phyloP scores from a whole-genome alignment of 2,888 invertebrate species.

The Hermodice carunculata region DNA sequence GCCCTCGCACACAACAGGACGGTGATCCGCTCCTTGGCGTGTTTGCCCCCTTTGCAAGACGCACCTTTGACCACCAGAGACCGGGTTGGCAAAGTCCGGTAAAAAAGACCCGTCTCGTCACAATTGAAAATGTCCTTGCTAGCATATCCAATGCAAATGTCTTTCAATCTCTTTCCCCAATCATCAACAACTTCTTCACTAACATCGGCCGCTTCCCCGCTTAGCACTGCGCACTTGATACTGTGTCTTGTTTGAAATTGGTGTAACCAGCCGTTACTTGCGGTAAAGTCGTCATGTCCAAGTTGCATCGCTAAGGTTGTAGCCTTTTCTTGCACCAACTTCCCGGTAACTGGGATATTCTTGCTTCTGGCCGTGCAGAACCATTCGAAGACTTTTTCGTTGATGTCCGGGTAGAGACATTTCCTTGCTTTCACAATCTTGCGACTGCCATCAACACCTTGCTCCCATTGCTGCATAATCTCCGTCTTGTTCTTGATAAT shows the following conservation, averaged over 20 bases:
- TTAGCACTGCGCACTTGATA: not conserved
- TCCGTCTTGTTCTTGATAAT: too few species aligned
- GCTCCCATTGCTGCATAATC: too few species aligned
- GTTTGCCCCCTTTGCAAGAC: not conserved
- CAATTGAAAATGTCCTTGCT: not conserved
- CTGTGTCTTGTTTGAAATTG: not conserved
- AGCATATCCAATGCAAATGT: not conserved
- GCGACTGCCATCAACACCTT: too few species aligned
- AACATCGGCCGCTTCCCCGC: not conserved
- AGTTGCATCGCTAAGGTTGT: not conserved
- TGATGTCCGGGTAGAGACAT: too few species aligned
- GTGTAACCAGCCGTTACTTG: not conserved
- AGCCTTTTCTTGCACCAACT: not conserved
- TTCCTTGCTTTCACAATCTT: too few species aligned
- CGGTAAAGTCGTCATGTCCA: not conserved
- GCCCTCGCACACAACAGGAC: not conserved
- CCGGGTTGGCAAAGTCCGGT: not conserved
- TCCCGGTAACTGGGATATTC: not conserved
- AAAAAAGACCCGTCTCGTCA: slow-evolving; percentile 1
- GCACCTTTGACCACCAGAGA: not conserved
- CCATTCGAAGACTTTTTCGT: too few species aligned
- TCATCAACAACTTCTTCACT: not conserved
- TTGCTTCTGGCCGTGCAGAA: not conserved
- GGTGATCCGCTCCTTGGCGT: slow-evolving; percentile 1
- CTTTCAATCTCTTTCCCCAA: not conserved